Conservation (phyloP, 2,113 vertebrate genomes). For the Erythrolamprus reginae region DNA sequence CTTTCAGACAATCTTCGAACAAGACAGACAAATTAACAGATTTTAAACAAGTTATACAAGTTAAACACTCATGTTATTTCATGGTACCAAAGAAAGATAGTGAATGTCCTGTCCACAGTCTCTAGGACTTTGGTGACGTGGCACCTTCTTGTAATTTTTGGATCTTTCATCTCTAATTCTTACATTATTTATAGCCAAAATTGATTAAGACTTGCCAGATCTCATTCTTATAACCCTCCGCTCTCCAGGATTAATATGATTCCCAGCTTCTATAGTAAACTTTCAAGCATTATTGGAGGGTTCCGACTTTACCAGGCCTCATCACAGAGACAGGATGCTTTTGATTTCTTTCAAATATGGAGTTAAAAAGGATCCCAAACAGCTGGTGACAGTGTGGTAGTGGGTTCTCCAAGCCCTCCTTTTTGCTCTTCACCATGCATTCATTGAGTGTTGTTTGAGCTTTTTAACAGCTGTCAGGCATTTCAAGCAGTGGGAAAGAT, state of each 20-base stretch:
- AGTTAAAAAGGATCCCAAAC: background rate
- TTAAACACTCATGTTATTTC: background rate
- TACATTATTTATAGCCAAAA: background rate
- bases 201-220: background rate
- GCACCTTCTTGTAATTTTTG: background rate
- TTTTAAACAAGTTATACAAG: background rate
- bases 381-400: background rate
- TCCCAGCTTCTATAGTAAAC: background rate
- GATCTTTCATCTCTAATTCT: background rate
- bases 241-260: background rate
- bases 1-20: background rate
- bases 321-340: background rate
- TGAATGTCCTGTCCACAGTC: background rate
- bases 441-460: background rate
- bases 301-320: background rate
- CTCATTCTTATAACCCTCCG: background rate
- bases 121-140: background rate
- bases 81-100: background rate
- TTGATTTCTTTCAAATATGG: background rate
- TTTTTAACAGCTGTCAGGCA: background rate
- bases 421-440: background rate
- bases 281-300: background rate
- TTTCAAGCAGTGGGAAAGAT: background rate
- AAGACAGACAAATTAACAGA: background rate
- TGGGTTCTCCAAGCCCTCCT: background rate